Conservation (phyloP, 2,888 invertebrate species). For the Meloe dianella region DNA sequence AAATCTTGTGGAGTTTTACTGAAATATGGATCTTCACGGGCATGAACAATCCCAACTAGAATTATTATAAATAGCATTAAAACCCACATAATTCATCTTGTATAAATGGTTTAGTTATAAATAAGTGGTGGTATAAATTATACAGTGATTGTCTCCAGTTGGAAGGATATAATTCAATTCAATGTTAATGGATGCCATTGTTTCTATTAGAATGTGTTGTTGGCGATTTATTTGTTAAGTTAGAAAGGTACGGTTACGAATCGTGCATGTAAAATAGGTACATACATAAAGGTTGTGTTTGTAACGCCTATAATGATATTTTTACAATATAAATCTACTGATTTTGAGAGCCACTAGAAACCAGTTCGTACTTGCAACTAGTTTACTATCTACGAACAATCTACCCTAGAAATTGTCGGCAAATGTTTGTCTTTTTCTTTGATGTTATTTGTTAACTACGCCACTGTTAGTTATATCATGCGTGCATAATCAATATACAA, state of each 20-base stretch:
- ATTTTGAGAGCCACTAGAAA: neutral
- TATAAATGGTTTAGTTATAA: neutral
- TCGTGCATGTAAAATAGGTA: neutral
- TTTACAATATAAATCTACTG: slow-evolving; percentile 19
- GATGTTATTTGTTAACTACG: slow-evolving; percentile 22
- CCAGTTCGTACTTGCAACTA: neutral
- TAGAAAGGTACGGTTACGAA: neutral
- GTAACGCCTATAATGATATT: slow-evolving; percentile 29
- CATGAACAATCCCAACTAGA: slow-evolving; percentile 39
- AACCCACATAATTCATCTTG: neutral
- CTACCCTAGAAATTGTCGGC: neutral
- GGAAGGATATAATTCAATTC: slow-evolving; percentile 24
- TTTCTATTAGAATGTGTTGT: slow-evolving; percentile 12
- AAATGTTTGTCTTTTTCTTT: neutral
- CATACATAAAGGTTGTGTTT: slow-evolving; percentile 27
- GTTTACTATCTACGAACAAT: no score
- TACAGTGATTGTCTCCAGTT: neutral
- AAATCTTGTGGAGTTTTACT: slow-evolving; percentile 54
- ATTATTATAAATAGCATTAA: slow-evolving; percentile 16
- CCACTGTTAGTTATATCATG: slow-evolving; percentile 38
- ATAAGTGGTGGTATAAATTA: slow-evolving; percentile 2
- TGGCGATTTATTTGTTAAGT: slow-evolving; percentile 7
- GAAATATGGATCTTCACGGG: slow-evolving; percentile 54
- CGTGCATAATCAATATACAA: slow-evolving; percentile 46
- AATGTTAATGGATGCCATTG: slow-evolving; percentile 28